phyloP scores from a whole-genome alignment of 2,797 vertebrate species.

The Aphelocoma californica region DNA sequence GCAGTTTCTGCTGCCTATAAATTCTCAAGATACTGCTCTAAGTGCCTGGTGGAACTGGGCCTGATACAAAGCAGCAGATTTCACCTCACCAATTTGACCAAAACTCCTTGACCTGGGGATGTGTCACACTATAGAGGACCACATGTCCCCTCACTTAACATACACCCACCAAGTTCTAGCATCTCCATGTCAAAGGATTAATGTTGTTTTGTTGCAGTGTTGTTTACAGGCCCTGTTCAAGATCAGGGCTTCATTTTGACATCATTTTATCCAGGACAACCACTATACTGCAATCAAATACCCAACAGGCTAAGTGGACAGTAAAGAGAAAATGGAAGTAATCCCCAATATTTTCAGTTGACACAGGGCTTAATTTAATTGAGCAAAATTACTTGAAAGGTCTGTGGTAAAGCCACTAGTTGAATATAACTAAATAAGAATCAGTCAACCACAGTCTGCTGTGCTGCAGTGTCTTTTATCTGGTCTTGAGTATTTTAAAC shows the following conservation, averaged over 20 bases:
- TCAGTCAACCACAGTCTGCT: neutral
- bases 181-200: neutral
- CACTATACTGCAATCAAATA: neutral
- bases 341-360: neutral
- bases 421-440: neutral
- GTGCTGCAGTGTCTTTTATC: neutral
- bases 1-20: neutral
- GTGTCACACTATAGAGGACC: neutral
- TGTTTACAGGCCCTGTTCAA: neutral
- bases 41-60: neutral
- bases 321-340: neutral
- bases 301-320: neutral
- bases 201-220: neutral
- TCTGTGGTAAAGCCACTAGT: neutral
- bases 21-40: neutral
- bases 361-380: neutral
- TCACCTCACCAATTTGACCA: neutral
- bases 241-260: neutral
- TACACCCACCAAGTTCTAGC: neutral
- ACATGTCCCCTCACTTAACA: neutral
- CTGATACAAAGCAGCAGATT: neutral
- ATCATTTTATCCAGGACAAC: neutral
- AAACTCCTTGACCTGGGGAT: neutral
- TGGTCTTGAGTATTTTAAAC: neutral
- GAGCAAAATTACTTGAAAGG: neutral